phyloP scores from a whole-genome alignment of 2,113 vertebrate species.

The Aspiorhynchus laticeps region DNA sequence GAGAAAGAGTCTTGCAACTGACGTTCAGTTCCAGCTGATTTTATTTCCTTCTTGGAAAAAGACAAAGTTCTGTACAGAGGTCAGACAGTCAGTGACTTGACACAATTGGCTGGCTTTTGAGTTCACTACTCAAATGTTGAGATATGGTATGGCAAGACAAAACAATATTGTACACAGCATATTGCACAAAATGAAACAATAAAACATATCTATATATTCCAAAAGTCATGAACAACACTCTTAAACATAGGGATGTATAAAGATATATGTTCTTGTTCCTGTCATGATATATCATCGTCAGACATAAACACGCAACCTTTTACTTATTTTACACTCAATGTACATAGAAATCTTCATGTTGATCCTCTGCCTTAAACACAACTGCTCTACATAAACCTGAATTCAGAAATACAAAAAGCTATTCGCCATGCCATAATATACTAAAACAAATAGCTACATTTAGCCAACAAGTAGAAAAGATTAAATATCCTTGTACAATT shows the following conservation, averaged over 20 bases:
- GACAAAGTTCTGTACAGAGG: slow-evolving; percentile 91
- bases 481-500: slow-evolving; percentile 99
- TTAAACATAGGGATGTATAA: slow-evolving; percentile 79
- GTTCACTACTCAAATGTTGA: slow-evolving; percentile 81
- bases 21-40: slow-evolving; percentile 99
- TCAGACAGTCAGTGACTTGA: slow-evolving; percentile 99
- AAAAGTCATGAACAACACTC: slow-evolving; percentile 89
- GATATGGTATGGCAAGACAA: slow-evolving; percentile 87
- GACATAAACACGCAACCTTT: slow-evolving; percentile 99
- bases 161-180: slow-evolving; percentile 94
- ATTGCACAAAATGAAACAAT: slow-evolving; percentile 98
- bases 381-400: slow-evolving; percentile 99
- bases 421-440: slow-evolving; percentile 99
- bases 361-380: slow-evolving; percentile 94
- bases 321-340: slow-evolving; percentile 99
- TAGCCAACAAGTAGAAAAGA: slow-evolving; percentile 99
- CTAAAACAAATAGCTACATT: slow-evolving; percentile 99
- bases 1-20: slow-evolving; percentile 59
- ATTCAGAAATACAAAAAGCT: slow-evolving; percentile 96
- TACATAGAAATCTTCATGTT: slow-evolving; percentile 99
- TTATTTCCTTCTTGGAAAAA: slow-evolving; percentile 98
- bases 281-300: slow-evolving; percentile 88
- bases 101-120: slow-evolving; percentile 95
- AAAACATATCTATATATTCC: slow-evolving; percentile 70
- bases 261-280: slow-evolving; percentile 96